phyloP scores from a whole-genome alignment of 1,140 invertebrate genomes.

The Drosophila arawakana region DNA sequence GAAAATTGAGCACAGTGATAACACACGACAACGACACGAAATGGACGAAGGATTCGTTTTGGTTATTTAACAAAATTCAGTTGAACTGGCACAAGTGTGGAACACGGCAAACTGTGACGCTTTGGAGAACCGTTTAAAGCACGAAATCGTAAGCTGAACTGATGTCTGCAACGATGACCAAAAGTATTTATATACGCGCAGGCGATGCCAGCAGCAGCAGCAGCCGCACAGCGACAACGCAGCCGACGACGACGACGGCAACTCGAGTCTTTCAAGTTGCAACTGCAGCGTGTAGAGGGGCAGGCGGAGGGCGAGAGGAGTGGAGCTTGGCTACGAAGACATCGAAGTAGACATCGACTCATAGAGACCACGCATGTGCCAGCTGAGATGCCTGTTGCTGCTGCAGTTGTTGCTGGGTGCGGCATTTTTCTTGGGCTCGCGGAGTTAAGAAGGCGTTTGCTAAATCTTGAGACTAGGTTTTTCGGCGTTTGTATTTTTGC shows the following conservation, averaged over 20 bases:
- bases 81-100: slow-evolving; percentile 39
- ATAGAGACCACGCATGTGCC: slow-evolving; percentile 69
- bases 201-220: slow-evolving; percentile 31
- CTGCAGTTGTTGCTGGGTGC: slow-evolving; percentile 58
- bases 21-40: slow-evolving; percentile 29
- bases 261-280: slow-evolving; percentile 43
- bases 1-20: slow-evolving; percentile 47
- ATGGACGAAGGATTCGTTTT: slow-evolving; percentile 65
- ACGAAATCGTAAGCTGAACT: slow-evolving; percentile 82
- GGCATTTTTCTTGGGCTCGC: slow-evolving; percentile 39
- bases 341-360: slow-evolving; percentile 7
- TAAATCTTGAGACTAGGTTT: slow-evolving; percentile 38
- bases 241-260: slow-evolving; percentile 9
- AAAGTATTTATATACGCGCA: slow-evolving; percentile 83
- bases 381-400: slow-evolving; percentile 22
- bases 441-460: slow-evolving; percentile 52
- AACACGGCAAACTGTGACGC: slow-evolving; percentile 52
- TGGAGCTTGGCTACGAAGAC: neutral
- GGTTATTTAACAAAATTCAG: slow-evolving; percentile 10
- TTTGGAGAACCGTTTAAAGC: slow-evolving; percentile 73
- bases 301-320: neutral
- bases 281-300: slow-evolving; percentile 30
- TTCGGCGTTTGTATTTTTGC: slow-evolving; percentile 34
- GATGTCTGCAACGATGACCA: slow-evolving; percentile 83
- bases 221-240: slow-evolving; percentile 36